These are phyloP conservation scores for Leptodactylus fallax DNA, from an alignment of 2,797 vertebrate species.

Conservation along the genomic window DNA sequence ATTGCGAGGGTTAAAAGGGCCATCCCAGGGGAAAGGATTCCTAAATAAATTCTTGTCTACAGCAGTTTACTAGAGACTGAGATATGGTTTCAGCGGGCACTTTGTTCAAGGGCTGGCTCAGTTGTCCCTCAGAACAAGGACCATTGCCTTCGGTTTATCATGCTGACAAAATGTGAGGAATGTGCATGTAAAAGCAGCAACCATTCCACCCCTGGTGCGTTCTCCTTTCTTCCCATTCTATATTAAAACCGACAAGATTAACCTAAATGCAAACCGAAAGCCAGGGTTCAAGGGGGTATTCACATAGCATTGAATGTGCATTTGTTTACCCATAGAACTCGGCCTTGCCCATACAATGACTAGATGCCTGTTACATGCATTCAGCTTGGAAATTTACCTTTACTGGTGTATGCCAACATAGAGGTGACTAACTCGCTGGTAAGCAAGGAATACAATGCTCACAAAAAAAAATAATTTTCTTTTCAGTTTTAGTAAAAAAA, in stretches of 20 bases:
- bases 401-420: not conserved
- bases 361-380: slow-evolving; percentile 59
- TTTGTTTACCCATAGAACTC: slow-evolving; percentile 81
- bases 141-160: slow-evolving; percentile 81
- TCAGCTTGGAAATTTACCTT: not conserved
- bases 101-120: slow-evolving; percentile 72
- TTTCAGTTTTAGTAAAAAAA: not conserved
- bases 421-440: not conserved
- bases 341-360: slow-evolving; percentile 77
- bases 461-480: not conserved
- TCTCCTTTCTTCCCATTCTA: slow-evolving; percentile 69
- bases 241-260: slow-evolving; percentile 82
- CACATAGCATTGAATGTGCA: slow-evolving; percentile 76
- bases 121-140: slow-evolving; percentile 71
- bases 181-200: slow-evolving; percentile 74
- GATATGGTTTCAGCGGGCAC: slow-evolving; percentile 68
- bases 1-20: slow-evolving; percentile 73
- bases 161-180: slow-evolving; percentile 78
- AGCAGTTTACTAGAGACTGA: slow-evolving; percentile 67
- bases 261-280: slow-evolving; percentile 76
- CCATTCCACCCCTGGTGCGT: slow-evolving; percentile 76
- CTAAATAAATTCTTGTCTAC: slow-evolving; percentile 75
- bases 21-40: slow-evolving; percentile 67
- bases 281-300: slow-evolving; percentile 81
- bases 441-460: not conserved